phyloP scores from a whole-genome alignment of 2,888 invertebrate genomes.

The Amphimallon solstitiale region DNA sequence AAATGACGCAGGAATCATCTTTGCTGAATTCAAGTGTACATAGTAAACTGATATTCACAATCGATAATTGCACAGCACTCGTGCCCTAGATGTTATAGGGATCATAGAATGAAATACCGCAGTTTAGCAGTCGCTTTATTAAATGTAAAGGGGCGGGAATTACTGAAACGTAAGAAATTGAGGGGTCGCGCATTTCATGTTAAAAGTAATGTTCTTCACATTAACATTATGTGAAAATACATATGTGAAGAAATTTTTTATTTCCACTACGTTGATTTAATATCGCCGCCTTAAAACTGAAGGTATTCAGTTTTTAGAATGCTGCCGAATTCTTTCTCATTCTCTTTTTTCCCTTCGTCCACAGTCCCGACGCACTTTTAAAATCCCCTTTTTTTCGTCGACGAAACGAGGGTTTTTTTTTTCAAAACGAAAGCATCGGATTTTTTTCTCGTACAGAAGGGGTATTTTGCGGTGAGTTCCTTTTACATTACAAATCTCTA shows the following conservation, averaged over 20 bases:
- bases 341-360: neutral
- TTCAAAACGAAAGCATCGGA: neutral
- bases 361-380: slow-evolving; percentile 2
- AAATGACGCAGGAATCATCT: too few species aligned
- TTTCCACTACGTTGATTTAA: slow-evolving; percentile 24
- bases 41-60: too few species aligned
- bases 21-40: too few species aligned
- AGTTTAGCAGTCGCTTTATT: neutral
- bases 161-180: too few species aligned
- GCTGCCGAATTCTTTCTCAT: slow-evolving; percentile 4
- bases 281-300: slow-evolving; percentile 10
- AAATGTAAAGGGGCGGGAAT: neutral
- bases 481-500: too few species aligned
- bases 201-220: slow-evolving; percentile 3
- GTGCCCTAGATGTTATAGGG: too few species aligned
- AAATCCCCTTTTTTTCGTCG: slow-evolving; percentile 9
- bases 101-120: too few species aligned
- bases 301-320: slow-evolving; percentile 10
- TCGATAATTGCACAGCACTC: too few species aligned
- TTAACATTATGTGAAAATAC: slow-evolving; percentile 11
- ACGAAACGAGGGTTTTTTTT: neutral
- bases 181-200: neutral
- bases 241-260: slow-evolving; percentile 21
- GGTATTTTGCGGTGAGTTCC: too few species aligned
- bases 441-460: neutral